Evolutionary conservation across 1,140 invertebrate genomes (phyloP), one percentile per base, ranked within the genome.

Genomic region (Ooceraea biroi): DNA sequence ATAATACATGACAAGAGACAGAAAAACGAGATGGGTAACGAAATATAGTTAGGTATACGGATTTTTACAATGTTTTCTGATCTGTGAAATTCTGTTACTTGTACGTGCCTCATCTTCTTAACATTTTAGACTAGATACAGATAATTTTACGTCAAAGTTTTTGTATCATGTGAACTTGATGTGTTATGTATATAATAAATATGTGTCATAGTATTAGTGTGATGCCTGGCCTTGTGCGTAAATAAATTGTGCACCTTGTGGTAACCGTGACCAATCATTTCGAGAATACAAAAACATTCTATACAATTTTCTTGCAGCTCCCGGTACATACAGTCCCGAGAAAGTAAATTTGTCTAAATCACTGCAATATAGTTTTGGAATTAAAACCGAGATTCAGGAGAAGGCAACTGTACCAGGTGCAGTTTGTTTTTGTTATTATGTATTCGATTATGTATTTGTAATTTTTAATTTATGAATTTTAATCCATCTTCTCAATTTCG

Each of bases 311-410:
- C 69, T 84, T 89, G 22, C 92, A 93, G 95, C 94, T 85, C 95
- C 95, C 72, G 95, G 95, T 85, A 94, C 94, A 3, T 96, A 95
- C 58, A 90, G 85, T 14, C 95, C 95, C 1, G 97, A 97, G 86
- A 96, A 96, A 90, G 95, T 95, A 36, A 95, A 96, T 46, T 92
- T 96, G 78, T 96, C 96, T 88, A 95, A 94, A 85, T 95, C 96
- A 71, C 96, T 95, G 25, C 91, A 95, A 65, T 96, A 96, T 88
- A 96, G 95, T 44, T 95, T 96, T 85, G 95, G 95, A 52, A 92
- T 94, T 68, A 95, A 95, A 84, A 94, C 94, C 1, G 95, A 95
- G 50, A 73, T 92, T 0, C 93, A 94, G 57, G 95, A 95, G 65
- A 88, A 92, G 10, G 94, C 93, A 83, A 90, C 94, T 78, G 94